Percentiles rank a stretch among this genome's conserved stretches.
Conservation (phyloP, 1,140 invertebrate species). For the Dolichoris vasculosae region DNA sequence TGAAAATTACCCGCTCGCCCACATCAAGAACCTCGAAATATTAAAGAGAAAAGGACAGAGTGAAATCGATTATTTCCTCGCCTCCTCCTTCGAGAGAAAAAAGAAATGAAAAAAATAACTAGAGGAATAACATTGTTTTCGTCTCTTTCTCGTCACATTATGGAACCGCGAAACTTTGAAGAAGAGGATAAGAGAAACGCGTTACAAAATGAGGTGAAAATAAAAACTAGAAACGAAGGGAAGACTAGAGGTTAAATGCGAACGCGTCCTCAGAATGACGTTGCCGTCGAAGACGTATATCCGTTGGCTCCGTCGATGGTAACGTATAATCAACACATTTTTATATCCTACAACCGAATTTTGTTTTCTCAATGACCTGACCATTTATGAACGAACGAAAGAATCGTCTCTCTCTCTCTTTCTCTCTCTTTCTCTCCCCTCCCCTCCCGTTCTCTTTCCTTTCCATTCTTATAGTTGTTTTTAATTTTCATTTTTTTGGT, state of each 20-base stretch:
- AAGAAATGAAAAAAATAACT: not conserved
- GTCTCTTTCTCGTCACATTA: slow-evolving; percentile 10
- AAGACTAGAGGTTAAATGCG: slow-evolving; percentile 44
- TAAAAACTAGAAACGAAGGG: slow-evolving; percentile 8
- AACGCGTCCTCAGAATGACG: slow-evolving; percentile 29
- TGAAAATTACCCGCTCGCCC: slow-evolving; percentile 29
- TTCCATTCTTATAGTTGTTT: not conserved
- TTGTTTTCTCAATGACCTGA: slow-evolving; percentile 70
- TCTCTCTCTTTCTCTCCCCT: slow-evolving; percentile 19
- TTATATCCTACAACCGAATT: slow-evolving; percentile 72
- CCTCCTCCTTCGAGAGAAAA: not conserved
- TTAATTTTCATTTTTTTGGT: slow-evolving; percentile 11
- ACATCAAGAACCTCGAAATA: not conserved
- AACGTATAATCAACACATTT: slow-evolving; percentile 76
- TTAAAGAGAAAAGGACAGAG: slow-evolving; percentile 4
- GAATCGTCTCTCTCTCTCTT: too few relatives aligned
- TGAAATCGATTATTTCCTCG: slow-evolving; percentile 49
- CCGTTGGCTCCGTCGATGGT: slow-evolving; percentile 38
- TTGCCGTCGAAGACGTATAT: slow-evolving; percentile 37
- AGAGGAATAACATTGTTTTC: slow-evolving; percentile 22
- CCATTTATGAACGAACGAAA: slow-evolving; percentile 25
- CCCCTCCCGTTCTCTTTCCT: not conserved
- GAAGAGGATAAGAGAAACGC: slow-evolving; percentile 4
- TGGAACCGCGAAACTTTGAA: not conserved
- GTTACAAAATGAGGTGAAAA: slow-evolving; percentile 43